Conservation (phyloP, 2,797 vertebrate genomes). For the Lemur catta region DNA sequence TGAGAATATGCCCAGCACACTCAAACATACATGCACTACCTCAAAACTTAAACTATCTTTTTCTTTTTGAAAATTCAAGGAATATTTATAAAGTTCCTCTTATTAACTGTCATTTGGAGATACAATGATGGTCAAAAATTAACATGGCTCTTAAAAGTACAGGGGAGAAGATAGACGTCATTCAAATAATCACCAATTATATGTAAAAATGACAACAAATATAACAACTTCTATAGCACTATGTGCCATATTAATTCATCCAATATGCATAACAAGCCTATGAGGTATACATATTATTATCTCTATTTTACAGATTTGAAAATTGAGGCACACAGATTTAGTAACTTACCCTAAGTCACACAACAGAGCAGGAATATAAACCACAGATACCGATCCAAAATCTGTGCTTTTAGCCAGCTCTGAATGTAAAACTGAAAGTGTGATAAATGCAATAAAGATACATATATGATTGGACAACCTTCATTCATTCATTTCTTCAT, state of each 20-base stretch:
- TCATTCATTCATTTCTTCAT: not conserved
- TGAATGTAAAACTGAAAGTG: not conserved
- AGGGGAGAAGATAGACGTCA: not conserved
- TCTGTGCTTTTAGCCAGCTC: not conserved
- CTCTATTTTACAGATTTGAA: not conserved
- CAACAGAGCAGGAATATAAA: not conserved
- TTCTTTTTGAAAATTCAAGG: not conserved
- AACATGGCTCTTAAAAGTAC: not conserved
- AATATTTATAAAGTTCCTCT: not conserved
- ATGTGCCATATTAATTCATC: not conserved
- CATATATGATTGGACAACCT: not conserved
- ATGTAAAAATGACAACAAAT: not conserved
- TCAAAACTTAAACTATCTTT: not conserved
- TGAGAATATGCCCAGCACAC: fast-evolving
- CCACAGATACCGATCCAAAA: not conserved
- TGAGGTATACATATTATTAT: not conserved
- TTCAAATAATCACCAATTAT: not conserved
- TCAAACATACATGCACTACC: not conserved
- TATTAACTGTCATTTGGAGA: not conserved
- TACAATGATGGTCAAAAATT: too few species aligned
- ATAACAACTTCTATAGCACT: not conserved
- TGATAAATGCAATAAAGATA: not conserved
- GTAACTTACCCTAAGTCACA: not conserved
- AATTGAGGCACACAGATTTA: not conserved
- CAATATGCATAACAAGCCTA: not conserved